phyloP scores from a whole-genome alignment of 2,888 invertebrate species.

The Sinhomidia bicolor region DNA sequence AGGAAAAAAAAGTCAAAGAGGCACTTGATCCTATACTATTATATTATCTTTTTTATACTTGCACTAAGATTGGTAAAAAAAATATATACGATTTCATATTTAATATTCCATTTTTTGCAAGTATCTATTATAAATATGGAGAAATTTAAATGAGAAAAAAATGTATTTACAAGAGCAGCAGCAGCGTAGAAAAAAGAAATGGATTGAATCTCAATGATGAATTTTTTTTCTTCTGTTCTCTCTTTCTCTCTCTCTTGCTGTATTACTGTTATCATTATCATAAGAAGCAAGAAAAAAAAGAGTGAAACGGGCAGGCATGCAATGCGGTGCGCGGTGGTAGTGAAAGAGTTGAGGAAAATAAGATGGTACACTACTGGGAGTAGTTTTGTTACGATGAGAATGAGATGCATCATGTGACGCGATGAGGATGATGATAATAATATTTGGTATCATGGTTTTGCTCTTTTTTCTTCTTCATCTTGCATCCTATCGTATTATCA shows the following conservation, averaged over 20 bases:
- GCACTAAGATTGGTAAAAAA: too few species aligned
- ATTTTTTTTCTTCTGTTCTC: background rate
- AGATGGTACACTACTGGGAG: background rate
- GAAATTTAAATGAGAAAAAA: background rate
- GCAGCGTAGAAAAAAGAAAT: background rate
- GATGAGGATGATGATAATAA: background rate
- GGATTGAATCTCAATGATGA: background rate
- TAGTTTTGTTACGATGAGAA: background rate
- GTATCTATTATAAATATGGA: background rate
- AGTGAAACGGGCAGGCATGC: background rate
- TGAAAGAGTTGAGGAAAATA: too few species aligned
- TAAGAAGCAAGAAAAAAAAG: background rate
- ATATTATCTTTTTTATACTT: too few species aligned
- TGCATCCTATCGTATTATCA: background rate
- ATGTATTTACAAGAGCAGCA: background rate
- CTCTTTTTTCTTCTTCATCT: background rate
- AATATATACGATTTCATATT: background rate
- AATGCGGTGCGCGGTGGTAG: background rate
- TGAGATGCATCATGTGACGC: background rate
- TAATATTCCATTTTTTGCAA: conserved; percentile 20
- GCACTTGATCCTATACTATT: background rate
- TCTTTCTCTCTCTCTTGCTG: background rate
- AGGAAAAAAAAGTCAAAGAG: conserved; percentile 9
- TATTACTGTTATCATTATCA: background rate
- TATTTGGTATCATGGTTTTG: conserved; percentile 12